phyloP scores from a whole-genome alignment of 1,140 invertebrate genomes.

The Lanistes nyassanus region DNA sequence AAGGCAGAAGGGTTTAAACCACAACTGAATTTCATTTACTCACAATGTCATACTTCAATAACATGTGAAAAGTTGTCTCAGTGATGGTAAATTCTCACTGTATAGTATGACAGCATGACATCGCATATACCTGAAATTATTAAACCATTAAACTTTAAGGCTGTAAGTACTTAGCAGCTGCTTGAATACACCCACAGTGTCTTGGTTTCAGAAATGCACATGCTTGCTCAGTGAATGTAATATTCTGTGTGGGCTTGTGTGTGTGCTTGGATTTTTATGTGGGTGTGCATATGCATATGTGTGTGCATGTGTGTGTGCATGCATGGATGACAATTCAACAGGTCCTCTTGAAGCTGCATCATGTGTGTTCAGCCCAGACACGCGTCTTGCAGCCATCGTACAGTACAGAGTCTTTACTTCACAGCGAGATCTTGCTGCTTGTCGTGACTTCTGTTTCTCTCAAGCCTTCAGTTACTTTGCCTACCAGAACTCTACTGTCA shows the following conservation, averaged over 20 bases:
- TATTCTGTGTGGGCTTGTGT: neutral
- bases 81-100: no score
- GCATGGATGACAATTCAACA: neutral
- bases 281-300: slow-evolving; percentile 5
- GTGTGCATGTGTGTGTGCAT: no score
- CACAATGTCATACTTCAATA: no score
- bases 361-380: slow-evolving; percentile 1
- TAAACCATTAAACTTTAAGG: no score
- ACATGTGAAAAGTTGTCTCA: no score
- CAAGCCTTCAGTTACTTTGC: neutral
- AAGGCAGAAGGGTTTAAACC: no score
- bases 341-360: neutral
- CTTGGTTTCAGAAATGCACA: neutral
- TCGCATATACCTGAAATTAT: no score
- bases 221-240: neutral
- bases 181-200: no score
- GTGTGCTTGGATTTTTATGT: neutral
- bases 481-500: neutral
- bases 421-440: neutral
- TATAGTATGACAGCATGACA: no score
- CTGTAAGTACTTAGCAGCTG: no score
- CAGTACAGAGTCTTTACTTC: neutral
- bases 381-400: neutral
- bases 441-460: neutral
- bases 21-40: no score